Base-by-base conservation (phyloP, 2,113 vertebrate genomes). In the Pycnonotus jocosus region DNA sequence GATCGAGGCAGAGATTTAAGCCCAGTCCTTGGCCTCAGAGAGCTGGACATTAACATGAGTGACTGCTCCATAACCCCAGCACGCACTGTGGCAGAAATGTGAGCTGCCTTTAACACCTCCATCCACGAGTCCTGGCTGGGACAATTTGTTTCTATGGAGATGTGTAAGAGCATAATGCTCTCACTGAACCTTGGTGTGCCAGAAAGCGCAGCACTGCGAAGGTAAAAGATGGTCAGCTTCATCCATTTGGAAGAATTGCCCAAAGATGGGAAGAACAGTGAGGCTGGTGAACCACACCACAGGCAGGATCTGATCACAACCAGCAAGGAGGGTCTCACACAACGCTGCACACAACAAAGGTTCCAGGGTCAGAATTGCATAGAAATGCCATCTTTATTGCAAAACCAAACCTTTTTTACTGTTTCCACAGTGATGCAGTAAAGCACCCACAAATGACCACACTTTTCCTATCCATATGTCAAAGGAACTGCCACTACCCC, bases 51-150 rank as follows among this genome's bases (percentile, higher is more conserved):
- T 7, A 40, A 15, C 65, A 24, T 0, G 2, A 76, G 53, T 7
- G 23, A 45, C 20, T 48, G n/a, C 71, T 57, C 11, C 2, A 25
- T 4, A 35, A 65, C 10, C 24, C 25, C 60, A 31, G 68, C 23
- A 35, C 5, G 1, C 6, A 8, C 16, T 0, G 0, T 17, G 30
- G 12, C 31, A 44, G 7, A 9, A 35, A 21, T 3, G 20, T 6
- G 30, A 2, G 0, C 53, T 83, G 62, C 71, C 53, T 77, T 25
- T 19, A 58, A 37, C 48, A 69, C 10, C 5, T 17, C 6, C 30
- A 45, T 15, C 30, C 24, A 3, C 1, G 5, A 10, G 19, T n/a
- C 35, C 14, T 15, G 20, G 15, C 28, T 35, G 4, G 22, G 45
- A 73, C 27, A 31, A n/a, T 44, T 14, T 61, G 21, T 30, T 81